A percentile compares a stretch with the other conserved stretches of the same genome.
Conservation (phyloP, 1,140 invertebrate species). For the Aphelinus atriplicis region DNA sequence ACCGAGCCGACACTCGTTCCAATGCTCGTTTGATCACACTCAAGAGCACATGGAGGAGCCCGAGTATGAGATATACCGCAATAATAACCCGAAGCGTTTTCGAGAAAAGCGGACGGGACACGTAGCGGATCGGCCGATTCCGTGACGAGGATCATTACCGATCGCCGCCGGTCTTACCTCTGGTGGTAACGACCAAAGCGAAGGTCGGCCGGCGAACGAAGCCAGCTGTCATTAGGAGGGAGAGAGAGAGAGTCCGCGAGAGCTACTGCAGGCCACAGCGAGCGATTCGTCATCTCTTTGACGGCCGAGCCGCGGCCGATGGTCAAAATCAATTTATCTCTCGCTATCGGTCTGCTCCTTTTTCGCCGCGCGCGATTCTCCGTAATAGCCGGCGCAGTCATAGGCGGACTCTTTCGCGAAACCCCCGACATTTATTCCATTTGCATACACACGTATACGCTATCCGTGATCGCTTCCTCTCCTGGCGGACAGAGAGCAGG, state of each 20-base stretch:
- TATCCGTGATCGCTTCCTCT: no score
- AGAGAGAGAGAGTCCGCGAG: not conserved
- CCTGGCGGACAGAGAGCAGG: no score
- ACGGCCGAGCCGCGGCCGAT: not conserved
- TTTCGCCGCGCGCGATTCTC: no score
- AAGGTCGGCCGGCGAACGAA: conserved; percentile 41
- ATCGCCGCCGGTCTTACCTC: conserved; percentile 30
- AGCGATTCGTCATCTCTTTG: conserved; percentile 41
- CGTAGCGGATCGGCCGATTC: conserved; percentile 31
- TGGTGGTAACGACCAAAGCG: conserved; percentile 44
- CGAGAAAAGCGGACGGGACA: no score
- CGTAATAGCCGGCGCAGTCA: no score
- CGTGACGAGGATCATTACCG: conserved; percentile 50
- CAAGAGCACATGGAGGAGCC: not conserved
- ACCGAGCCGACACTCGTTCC: not conserved
- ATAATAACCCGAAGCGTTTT: not conserved
- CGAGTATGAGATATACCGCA: no score
- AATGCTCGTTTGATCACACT: not conserved
- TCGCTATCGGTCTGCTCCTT: not conserved
- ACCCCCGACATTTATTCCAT: no score
- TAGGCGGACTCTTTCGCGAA: no score
- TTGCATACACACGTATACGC: no score
- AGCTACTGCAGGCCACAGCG: conserved; percentile 41
- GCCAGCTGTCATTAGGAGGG: conserved; percentile 42
- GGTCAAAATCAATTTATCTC: conserved; percentile 23